phyloP scores from a whole-genome alignment of 2,888 invertebrate genomes.

The Globia sparganii region DNA sequence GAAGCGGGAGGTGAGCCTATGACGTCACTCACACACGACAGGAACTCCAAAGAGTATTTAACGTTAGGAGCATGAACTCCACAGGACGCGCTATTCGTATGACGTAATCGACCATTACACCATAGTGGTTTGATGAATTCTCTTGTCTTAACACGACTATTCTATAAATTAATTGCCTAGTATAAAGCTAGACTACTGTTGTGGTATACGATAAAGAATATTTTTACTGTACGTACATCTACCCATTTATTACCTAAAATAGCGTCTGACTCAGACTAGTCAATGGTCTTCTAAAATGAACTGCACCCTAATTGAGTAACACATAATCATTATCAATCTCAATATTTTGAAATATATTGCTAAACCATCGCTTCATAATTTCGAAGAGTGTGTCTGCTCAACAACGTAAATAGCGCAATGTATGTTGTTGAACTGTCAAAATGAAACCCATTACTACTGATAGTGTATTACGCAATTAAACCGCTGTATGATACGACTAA shows the following conservation, averaged over 20 bases:
- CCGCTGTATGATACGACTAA: conserved; percentile 6
- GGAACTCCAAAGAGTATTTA: conserved; percentile 19
- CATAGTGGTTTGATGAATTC: conserved; percentile 8
- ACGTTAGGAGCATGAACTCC: conserved; percentile 20
- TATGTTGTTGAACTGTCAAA: no score
- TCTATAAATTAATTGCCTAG: not conserved
- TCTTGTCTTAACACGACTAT: not conserved
- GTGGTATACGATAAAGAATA: not conserved
- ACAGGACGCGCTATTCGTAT: conserved; percentile 44
- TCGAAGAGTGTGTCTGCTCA: no score
- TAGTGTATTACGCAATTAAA: no score
- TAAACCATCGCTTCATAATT: no score
- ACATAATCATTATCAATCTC: no score
- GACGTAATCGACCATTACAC: conserved; percentile 23
- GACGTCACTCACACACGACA: conserved; percentile 32
- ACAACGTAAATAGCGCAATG: no score
- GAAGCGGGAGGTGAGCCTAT: conserved; percentile 45
- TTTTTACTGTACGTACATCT: not conserved
- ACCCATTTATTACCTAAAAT: conserved; percentile 2
- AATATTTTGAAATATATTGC: no score
- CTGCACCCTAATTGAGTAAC: no score
- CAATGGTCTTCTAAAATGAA: conserved; percentile 29
- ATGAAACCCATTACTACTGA: no score
- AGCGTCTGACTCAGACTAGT: conserved; percentile 8
- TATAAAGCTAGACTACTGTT: not conserved